Evolutionary conservation across 1,140 invertebrate genomes (phyloP), one percentile per base, ranked within the genome.

Genomic region (Melanaphis sacchari): DNA sequence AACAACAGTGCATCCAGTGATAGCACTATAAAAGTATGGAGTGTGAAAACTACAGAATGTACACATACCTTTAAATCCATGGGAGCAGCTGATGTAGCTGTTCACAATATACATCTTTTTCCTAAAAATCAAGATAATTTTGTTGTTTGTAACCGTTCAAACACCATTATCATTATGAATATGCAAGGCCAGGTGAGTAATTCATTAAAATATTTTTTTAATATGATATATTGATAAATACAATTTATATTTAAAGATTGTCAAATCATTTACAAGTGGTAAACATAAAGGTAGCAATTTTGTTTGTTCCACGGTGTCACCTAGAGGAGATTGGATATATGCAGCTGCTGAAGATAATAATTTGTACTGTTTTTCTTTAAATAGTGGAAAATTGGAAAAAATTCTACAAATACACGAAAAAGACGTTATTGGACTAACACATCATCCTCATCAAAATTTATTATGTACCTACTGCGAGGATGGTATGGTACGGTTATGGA

Each of bases 391-490:
- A 96, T 96, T 99, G n/a, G 99, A 99, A 95, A 97, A 99, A 95
- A 99, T 99, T 31, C 96, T 99, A 76, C 95, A 99, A 98, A 97
- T 99, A 94, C 99, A 99, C 95, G 99, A 99, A 95, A 99, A 99
- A 96, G 98, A 99, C 94, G 98, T 99, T 0, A 99, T 99, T 95
- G 99, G 99, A 4, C 96, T 99, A 91, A 96, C 97, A 36, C 99
- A 99, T 96, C 99, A 99, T 96, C 99, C 99, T 1, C 99, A 99
- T 96, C 99, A 99, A 96, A 99, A 99, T 96, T 96, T 99, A 43
- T 96, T 99, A 40, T 98, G 98, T 94, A 99, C 99, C 0, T 99
- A 99, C 95, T 98, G 98, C 94, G 99, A 99, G 96, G 99, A 99
- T 95, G 99, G 99, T 36, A 96, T 99, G 84, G 96, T 99, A 5